Evolutionary conservation across 1,140 invertebrate genomes (phyloP), one percentile per base, ranked within the genome.

Genomic region (Maconellicoccus hirsutus): DNA sequence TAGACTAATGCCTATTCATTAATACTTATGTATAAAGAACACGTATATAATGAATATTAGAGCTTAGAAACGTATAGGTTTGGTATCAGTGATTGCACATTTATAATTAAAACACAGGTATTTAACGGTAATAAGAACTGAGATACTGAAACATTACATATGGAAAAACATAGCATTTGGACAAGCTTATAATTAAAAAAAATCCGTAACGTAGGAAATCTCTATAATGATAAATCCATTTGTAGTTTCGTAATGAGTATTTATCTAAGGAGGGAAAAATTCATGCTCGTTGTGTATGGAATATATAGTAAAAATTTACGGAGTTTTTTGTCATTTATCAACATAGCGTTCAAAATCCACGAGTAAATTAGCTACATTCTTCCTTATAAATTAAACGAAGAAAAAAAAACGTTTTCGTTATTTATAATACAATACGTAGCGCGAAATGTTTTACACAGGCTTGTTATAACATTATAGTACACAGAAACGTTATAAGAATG

Each of bases 71-170:
- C 61, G 61, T 25, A 66, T 66, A 25, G 10, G 21, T 66, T 66
- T 66, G 61, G 61, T 66, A 66, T 66, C 61, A 66, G 61, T 66
- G 61, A 66, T 66, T 66, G 61, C 61, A 66, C 61, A 66, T 66
- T 66, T 26, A 66, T 22, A 66, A 23, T 16, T 26, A 26, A 66
- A 23, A 66, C 10, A 66, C 25, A 25, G 61, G 22, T 23, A 66
- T 66, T 66, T 10, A 19, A 59, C 1, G 25, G 61, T 66, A 66
- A 52, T 52, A 16, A 52, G 12, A 52, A 52, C n/a, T 52, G 6
- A 52, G 42, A 52, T 66, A 66, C 22, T 66, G 61, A 66, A 66
- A 66, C 16, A 66, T 59, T 25, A 66, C 25, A 66, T 25, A 25
- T 66, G 25, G 21, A 66, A 66, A 66, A 66, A 66, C 61, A 2